Evolutionary conservation across 2,113 vertebrate species (phyloP).

Genomic region (Ictalurus punctatus): DNA sequence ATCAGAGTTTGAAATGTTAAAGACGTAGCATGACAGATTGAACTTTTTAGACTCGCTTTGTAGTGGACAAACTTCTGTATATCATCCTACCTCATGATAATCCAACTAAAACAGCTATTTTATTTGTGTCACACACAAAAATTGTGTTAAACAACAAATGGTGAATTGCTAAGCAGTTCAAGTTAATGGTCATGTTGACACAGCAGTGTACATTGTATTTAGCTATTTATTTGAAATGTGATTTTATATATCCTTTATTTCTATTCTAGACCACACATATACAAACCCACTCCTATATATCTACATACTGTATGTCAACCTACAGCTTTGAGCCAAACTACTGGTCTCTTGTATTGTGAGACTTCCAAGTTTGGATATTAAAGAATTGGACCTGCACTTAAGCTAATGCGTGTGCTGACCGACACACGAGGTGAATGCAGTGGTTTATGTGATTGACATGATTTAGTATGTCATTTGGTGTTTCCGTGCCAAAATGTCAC

Average conservation of each 20-base stretch:
- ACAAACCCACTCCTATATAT: not conserved
- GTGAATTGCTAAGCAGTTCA: not conserved
- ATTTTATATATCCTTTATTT: not conserved
- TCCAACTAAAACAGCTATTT: not conserved
- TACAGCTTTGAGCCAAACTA: not conserved
- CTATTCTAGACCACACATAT: not conserved
- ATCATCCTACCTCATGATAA: not conserved
- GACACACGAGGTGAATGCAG: not conserved
- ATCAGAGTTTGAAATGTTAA: not conserved
- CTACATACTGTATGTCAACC: not conserved
- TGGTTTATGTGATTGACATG: conserved; percentile 32
- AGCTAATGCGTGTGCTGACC: not conserved
- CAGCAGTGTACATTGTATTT: not conserved
- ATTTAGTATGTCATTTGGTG: conserved; percentile 37
- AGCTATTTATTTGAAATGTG: not conserved
- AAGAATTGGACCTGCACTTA: not conserved
- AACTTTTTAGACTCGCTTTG: not conserved
- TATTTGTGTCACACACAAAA: not conserved
- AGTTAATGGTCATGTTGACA: not conserved
- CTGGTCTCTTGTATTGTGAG: not conserved
- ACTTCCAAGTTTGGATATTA: not conserved
- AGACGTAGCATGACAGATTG: not conserved
- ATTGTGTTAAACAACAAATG: not conserved
- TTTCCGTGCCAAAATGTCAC: conserved; percentile 24
- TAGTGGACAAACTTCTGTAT: not conserved